These are phyloP conservation scores for Silvanus unidentatus DNA, from an alignment of 2,888 invertebrate genomes.

Conservation along the genomic window DNA sequence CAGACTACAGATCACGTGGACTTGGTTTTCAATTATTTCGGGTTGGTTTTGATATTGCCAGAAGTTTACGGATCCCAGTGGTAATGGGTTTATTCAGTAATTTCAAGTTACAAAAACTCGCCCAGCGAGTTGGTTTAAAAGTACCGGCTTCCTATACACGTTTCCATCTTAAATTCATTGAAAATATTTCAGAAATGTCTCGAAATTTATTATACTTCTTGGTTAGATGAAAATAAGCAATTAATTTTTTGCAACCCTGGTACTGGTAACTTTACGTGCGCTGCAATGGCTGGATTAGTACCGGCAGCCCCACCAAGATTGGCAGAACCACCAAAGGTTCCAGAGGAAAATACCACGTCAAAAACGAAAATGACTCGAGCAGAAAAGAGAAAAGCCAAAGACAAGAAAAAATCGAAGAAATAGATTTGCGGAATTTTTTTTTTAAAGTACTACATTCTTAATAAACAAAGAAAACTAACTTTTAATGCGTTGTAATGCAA, in stretches of 20 bases:
- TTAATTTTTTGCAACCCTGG: constrained; percentile 50
- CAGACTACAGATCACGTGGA: constrained; percentile 32
- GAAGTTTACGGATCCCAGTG: constrained; percentile 34
- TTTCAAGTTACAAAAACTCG: constrained; percentile 33
- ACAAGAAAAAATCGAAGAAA: constrained; percentile 1
- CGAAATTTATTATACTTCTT: constrained; percentile 46
- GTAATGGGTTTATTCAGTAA: constrained; percentile 37
- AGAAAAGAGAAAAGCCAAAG: constrained; percentile 19
- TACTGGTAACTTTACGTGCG: constrained; percentile 48
- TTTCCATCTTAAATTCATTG: too few species aligned
- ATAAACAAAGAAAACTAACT: too few species aligned
- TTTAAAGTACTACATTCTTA: too few species aligned
- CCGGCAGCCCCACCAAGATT: too few species aligned
- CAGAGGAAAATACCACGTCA: background rate
- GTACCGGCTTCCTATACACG: too few species aligned
- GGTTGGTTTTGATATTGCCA: constrained; percentile 34
- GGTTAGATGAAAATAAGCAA: constrained; percentile 40
- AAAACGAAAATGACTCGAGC: constrained; percentile 10
- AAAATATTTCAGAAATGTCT: constrained; percentile 12
- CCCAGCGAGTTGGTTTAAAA: constrained; percentile 35
- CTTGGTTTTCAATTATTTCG: constrained; percentile 31
- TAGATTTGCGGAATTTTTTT: too few species aligned
- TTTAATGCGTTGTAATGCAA: too few species aligned
- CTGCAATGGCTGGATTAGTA: constrained; percentile 39
- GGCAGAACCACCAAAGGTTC: constrained; percentile 21